Evolutionary conservation across 1,140 invertebrate species (phyloP), one percentile per base, ranked within the genome.

Genomic region (Theocolax elegans): DNA sequence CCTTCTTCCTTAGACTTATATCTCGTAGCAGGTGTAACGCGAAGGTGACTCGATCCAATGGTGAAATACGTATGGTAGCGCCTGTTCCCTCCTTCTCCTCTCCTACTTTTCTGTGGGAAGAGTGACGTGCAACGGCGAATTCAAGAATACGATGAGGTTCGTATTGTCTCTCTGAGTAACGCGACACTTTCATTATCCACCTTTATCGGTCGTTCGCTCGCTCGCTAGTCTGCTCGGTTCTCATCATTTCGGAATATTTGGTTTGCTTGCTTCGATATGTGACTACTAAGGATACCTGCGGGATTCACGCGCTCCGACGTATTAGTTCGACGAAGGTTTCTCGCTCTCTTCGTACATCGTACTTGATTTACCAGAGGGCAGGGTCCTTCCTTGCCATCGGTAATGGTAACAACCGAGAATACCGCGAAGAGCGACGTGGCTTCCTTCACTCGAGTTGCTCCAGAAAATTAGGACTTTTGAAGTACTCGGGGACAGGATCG

Each of bases 401-500:
- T 35, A 65, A 64, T 59, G 62, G 69, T 65, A 71, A 71, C 69
- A 59, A 65, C 54, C 62, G 69, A 65, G 69, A 65, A 60, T 65
- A 71, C 60, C 60, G 69, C 62, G 69, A 71, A 51, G 60, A 65
- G 53, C 69, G 53, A 65, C 53, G 40, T 51, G 53, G 78, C 77
- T 80, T 79, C 63, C 74, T 87, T 92, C 92, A 97, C 90, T 97
- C 97, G 74, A 99, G 91, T 87, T 98, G 96, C 86, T 99, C 97
- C 85, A 99, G 92, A 89, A 99, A 99, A 89, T 99, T 97, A 48
- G 97, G 95, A 75, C 95, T 96, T 87, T 99, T 99, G 91, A 99
- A 99, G 89, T 98, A 99, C 83, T 99, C 98, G 67, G 98, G 98
- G 73, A 99, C 95, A 44, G 93, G 92, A 85, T 99, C 97, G 87